These are phyloP conservation scores for Cynodonichthys magdalenae DNA, from an alignment of 2,797 vertebrate genomes.

Conservation along the genomic window DNA sequence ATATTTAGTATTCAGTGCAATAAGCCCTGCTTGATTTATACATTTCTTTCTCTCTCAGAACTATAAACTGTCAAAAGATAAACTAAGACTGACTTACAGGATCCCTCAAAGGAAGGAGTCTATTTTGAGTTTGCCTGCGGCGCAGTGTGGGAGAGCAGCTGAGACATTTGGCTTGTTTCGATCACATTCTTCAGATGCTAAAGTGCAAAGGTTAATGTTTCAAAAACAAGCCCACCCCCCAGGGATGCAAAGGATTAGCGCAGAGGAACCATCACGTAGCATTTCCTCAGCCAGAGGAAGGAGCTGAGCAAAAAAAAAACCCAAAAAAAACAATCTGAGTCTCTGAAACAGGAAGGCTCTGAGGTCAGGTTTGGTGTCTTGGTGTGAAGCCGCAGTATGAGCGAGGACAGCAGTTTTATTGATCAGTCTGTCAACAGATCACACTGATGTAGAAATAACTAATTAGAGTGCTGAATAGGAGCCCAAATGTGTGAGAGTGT, in stretches of 20 bases:
- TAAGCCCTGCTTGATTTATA: slow-evolving; percentile 3
- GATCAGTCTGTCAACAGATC: background rate
- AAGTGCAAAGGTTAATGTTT: slow-evolving; percentile 77
- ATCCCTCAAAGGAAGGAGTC: slow-evolving; percentile 60
- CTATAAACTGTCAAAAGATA: slow-evolving; percentile 34
- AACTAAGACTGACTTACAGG: slow-evolving; percentile 47
- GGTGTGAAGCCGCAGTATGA: slow-evolving; percentile 13
- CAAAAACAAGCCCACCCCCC: slow-evolving; percentile 60
- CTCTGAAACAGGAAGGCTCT: slow-evolving; percentile 35
- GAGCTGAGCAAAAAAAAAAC: slow-evolving; percentile 20
- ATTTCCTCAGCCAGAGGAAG: slow-evolving; percentile 13
- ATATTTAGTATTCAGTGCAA: background rate
- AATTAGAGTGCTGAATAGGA: slow-evolving; percentile 9
- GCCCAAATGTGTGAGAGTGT: slow-evolving; percentile 3
- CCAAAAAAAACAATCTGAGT: background rate
- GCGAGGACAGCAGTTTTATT: background rate
- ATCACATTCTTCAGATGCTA: slow-evolving; percentile 79
- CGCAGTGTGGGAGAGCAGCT: slow-evolving; percentile 84
- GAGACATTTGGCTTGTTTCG: slow-evolving; percentile 72
- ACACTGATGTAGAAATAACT: background rate
- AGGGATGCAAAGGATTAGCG: slow-evolving; percentile 44
- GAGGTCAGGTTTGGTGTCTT: slow-evolving; percentile 2
- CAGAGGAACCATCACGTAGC: slow-evolving; percentile 22
- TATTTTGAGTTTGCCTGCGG: slow-evolving; percentile 70
- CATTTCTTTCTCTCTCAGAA: slow-evolving; percentile 34